Conservation (phyloP, 2,113 vertebrate species). For the Cyprinodon tularosa region DNA sequence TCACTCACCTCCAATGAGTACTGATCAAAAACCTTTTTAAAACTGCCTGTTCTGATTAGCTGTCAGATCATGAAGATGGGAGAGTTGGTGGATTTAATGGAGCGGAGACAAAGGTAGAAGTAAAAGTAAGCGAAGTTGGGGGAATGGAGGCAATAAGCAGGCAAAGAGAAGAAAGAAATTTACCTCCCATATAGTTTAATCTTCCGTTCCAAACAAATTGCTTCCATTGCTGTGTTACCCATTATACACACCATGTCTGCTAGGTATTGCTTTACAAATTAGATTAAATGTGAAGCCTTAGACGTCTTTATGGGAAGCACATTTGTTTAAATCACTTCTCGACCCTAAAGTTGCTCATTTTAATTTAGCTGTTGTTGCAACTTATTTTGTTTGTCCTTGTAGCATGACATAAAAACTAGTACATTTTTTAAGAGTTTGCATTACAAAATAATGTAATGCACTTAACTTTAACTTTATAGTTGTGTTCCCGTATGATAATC, state of each 20-base stretch:
- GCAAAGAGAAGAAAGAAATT: slow-evolving; percentile 2
- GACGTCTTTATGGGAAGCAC: too few relatives aligned
- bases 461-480: not conserved
- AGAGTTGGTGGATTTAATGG: slow-evolving; percentile 9
- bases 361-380: too few relatives aligned
- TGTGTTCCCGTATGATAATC: not conserved
- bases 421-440: not conserved
- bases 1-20: slow-evolving; percentile 57
- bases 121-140: slow-evolving; percentile 1
- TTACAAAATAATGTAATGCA: not conserved
- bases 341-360: not conserved
- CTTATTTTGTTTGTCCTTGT: not conserved
- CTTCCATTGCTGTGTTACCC: not conserved
- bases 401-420: not conserved
- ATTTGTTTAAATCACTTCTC: not conserved
- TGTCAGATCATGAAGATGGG: slow-evolving; percentile 21
- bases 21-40: slow-evolving; percentile 68
- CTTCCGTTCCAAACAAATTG: not conserved
- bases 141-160: not conserved
- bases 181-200: not conserved
- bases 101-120: slow-evolving; percentile 13
- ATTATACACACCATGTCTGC: not conserved
- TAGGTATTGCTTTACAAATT: not conserved
- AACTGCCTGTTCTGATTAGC: slow-evolving; percentile 53
- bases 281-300: too few relatives aligned